Base-by-base conservation (phyloP, 2,888 invertebrate species). In the Stomorhina lunata region DNA sequence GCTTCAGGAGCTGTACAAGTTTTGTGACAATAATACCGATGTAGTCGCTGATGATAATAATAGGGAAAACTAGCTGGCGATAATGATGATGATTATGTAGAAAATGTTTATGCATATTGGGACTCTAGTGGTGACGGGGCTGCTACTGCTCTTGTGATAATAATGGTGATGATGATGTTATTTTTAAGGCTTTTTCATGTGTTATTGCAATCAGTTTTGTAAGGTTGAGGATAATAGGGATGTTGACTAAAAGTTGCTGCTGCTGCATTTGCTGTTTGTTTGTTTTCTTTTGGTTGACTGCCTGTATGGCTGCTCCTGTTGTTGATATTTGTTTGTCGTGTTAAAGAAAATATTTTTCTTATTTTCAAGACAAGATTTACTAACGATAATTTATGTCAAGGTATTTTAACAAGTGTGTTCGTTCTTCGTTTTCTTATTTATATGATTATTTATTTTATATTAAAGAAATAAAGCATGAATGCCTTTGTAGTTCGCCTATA, bases 311-410 rank as follows among this genome's bases (percentile, higher is more conserved):
- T 45, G 43, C 9, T 12, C 10, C 34, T 55, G n/a, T n/a, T n/a
- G n/a, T 37, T 7, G 48, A 29, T 71, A 25, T 63, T 68, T 55
- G 68, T 53, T 66, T 43, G 45, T 55, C 71, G 79, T 79, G 75
- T 61, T 71, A 82, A 79, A 59, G 75, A 75, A 82, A 75, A 82
- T 71, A 75, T 79, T 82, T 66, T 79, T 53, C 69, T 71, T 79
- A 68, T 75, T 73, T 79, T 59, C 59, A 66, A 59, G 68, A 79
- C 71, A 82, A 75, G 82, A 82, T 82, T 82, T 79, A 79, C 75
- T 53, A 69, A 79, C 65, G 73, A 79, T 79, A 79, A 82, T 82
- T 79, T 82, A 82, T 82, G 82, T 82, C 82, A 82, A 82, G 82
- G 82, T 71, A 71, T 69, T 75, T 69, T 79, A 79, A 79, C 69